Evolutionary conservation across 2,113 vertebrate genomes (phyloP).

Genomic region (Odontesthes bonariensis): DNA sequence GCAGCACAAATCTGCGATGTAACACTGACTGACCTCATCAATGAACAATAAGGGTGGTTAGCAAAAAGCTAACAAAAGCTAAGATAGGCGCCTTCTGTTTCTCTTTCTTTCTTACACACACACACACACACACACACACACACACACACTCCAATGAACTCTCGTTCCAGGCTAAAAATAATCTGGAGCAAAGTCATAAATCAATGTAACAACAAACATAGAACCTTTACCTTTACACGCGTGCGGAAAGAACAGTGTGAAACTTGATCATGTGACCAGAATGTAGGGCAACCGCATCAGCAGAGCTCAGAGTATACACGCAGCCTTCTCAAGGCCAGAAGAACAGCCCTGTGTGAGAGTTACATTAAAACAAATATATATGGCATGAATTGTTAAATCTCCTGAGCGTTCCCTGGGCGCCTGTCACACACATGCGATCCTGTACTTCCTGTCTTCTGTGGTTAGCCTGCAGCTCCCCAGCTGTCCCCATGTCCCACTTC

Average conservation of each 20-base stretch:
- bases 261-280: constrained; percentile 45
- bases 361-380: constrained; percentile 34
- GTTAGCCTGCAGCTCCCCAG: constrained; percentile 47
- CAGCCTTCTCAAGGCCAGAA: constrained; percentile 17
- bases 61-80: constrained; percentile 22
- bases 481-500: constrained; percentile 65
- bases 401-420: constrained; percentile 29
- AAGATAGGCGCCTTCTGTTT: constrained; percentile 53
- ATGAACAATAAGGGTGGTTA: constrained; percentile 15
- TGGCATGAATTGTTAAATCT: constrained; percentile 21
- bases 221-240: constrained; percentile 23
- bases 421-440: constrained; percentile 61
- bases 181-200: constrained; percentile 58
- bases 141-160: constrained; percentile 35
- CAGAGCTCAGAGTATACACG: constrained; percentile 26
- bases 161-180: constrained; percentile 65
- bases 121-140: constrained; percentile 36
- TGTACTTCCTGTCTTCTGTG: constrained; percentile 27
- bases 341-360: constrained; percentile 15
- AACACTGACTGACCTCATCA: constrained; percentile 10
- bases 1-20: constrained; percentile 4
- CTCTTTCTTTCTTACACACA: constrained; percentile 17
- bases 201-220: constrained; percentile 59
- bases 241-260: constrained; percentile 15
- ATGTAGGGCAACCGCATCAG: constrained; percentile 54